Base-by-base conservation (phyloP, 2,797 vertebrate genomes). In the Leptoclinus maculatus region DNA sequence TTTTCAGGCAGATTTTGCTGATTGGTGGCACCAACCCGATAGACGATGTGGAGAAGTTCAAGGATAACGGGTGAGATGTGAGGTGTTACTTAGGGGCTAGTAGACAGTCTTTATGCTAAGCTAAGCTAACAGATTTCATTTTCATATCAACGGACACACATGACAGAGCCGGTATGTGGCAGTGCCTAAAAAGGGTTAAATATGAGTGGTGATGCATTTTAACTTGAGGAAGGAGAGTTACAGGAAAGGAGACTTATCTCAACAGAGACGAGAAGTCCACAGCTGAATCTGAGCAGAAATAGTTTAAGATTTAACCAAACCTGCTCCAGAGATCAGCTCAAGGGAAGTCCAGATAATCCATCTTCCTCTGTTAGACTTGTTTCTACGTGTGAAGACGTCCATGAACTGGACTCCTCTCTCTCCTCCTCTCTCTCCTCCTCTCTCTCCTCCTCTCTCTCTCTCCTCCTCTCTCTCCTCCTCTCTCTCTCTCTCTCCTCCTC, bases 1-100 rank as follows among this genome's bases (percentile, higher is more conserved):
- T 23, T 89, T 93, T 60, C 41, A 99, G 98, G 74, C 97, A 97
- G 94, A 97, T 98, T 84, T 93, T 99, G 69, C 92, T 99, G 82
- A 99, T 99, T 0, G 98, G 98, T 23, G 98, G 98, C 56, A 96
- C 93, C 70, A 99, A 99, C 89, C 98, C 98, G 4, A 95, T 96
- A 51, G 97, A 98, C 62, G 98, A 99, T 58, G 96, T 99, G 5
- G 95, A 96, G 57, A 97, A 95, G 87, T 97, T 98, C 69, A 98
- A 97, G 91, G 93, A 95, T 9, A 87, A 88, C 0, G 98, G 98
- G 98, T 99, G 79, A 58, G 36, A 59, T 43, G 36, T 16, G 5
- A 45, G 11, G 5, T 3, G 29, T 23, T 17, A 2, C 29, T 29
- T 12, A 7, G 23, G 16, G 21, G 25, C 10, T 10, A 21, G 47